Base-by-base conservation (phyloP, 37 sponge, comb jelly and placozoan genomes). In the Geodia barretti region DNA sequence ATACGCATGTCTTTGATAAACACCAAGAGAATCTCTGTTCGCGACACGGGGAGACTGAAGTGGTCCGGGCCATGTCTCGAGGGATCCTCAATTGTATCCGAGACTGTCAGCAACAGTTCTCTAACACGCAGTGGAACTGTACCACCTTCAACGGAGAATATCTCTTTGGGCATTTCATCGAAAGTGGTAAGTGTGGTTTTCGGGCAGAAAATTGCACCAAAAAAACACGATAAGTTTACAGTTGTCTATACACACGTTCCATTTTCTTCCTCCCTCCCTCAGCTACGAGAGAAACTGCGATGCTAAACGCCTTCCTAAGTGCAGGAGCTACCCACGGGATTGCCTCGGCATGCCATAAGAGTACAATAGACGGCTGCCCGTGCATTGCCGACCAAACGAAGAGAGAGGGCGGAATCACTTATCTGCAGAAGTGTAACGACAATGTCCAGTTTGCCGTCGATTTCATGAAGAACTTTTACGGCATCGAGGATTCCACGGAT, bases 231-330 rank as follows among this genome's bases (percentile, higher is more conserved):
- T 5, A 64, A 23, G 5, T 5, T 7, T 23, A 7, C 30, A 24
- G 30, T 64, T 64, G n/a, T 64, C 60, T 19, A 11, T 20, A 19
- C 60, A 21, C 60, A 21, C 19, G n/a, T 23, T 62, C 21, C 64
- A 77, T 34, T 20, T 2, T 17, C 14, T 4, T 17, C 40, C 29
- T 34, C 35, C 69, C 28, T 43, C 60, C 8, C 64, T 34, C 78
- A 86, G 91, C 30, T n/a, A 86, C 87, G 1, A 41, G 83, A 33
- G 91, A 91, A 36, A 87, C 85, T 19, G 81, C 81, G 7, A 64
- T 81, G 23, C n/a, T 87, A 3, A 39, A 76, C 47, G 72, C 78
- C 2, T 67, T 88, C 39, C 29, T 88, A 59, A 58, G 41, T 23
- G 89, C 89, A 24, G 82, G 75, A 20, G 78, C 80, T 1, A 68